Evolutionary conservation across 2,888 invertebrate genomes (phyloP), one percentile per base, ranked within the genome.

Genomic region (Pollenia griseotomentosa): DNA sequence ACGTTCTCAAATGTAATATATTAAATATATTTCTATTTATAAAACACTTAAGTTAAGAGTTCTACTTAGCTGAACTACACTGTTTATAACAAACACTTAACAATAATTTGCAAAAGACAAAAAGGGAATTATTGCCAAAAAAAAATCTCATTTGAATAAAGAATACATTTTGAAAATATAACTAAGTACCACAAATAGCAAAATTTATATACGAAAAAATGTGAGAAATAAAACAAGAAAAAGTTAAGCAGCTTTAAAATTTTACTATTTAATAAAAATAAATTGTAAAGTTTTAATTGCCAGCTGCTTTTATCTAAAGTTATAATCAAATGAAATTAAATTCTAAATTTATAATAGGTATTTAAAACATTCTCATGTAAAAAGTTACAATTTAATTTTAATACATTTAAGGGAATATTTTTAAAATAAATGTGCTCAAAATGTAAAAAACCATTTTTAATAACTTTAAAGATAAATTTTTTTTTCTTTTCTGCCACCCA

Each of bases 221-320:
- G 9, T 33, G 9, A 23, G 14, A 33, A n/a, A 46, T 48, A 8
- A 46, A 66, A 9, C 46, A 33, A 66, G n/a, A n/a, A 10, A 5
- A 40, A 63, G 14, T 51, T 77, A 79, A 79, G 78, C 68, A 14
- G 68, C 40, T 80, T 71, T 61, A 42, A 51, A 51, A 68, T 16
- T 66, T 48, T 46, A 48, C 70, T 57, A 68, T 44, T 7, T 44
- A 3, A 42, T 33, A 10, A 65, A 68, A 48, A 46, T 42, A 48
- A 33, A 78, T 68, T 59, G 51, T 3, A 71, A 80, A 80, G 23
- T 80, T 80, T 55, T 73, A 55, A 73, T 73, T 81, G 71, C 55
- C 71, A 65, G 46, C 33, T 73, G 63, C 46, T 68, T 51, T 66
- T 42, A 79, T 44, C 12, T 46, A 66, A 40, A 77, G 46, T 77